A percentile compares a stretch with the other conserved stretches of the same genome.
Conservation (phyloP, 2,888 invertebrate genomes). For the Acanthosepion lycidas region DNA sequence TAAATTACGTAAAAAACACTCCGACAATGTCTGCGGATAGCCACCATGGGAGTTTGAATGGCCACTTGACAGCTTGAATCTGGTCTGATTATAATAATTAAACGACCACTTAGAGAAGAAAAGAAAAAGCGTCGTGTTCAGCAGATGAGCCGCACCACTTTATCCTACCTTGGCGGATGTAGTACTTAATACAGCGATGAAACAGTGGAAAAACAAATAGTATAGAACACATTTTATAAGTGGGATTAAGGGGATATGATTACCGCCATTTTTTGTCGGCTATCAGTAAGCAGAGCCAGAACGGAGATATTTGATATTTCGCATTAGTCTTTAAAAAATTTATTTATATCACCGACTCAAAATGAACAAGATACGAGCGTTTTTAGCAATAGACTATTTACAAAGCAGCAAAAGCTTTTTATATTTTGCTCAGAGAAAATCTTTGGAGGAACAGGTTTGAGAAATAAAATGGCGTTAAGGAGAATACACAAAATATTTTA, state of each 20-base stretch:
- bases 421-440: neutral
- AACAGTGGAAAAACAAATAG: neutral
- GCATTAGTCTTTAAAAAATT: neutral
- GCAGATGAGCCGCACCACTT: neutral
- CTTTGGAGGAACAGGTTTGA: neutral
- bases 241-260: neutral
- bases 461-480: neutral
- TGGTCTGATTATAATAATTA: neutral
- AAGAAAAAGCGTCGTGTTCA: neutral
- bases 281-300: neutral
- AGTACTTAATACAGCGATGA: neutral
- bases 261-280: neutral
- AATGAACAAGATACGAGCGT: neutral
- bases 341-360: neutral
- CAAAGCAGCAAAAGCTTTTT: neutral
- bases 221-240: neutral
- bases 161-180: neutral
- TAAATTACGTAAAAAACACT: neutral
- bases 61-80: neutral
- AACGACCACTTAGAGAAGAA: neutral
- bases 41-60: neutral
- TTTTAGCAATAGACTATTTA: neutral
- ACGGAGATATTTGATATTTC: neutral
- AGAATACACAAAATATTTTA: neutral
- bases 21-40: neutral